Conservation (phyloP, 2,797 vertebrate species). For the Pogoniulus pusillus region DNA sequence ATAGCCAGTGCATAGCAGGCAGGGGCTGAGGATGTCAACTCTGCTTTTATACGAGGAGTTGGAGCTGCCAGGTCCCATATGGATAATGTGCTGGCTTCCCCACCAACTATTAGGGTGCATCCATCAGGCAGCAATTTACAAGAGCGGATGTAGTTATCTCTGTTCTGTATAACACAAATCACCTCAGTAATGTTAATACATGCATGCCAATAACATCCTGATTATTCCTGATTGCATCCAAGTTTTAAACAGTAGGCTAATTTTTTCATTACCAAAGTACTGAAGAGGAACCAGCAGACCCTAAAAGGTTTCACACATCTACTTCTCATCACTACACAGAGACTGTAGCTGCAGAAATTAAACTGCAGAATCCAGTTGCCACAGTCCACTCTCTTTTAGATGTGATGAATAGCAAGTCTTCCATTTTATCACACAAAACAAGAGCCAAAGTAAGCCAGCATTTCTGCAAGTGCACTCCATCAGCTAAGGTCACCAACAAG, state of each 20-base stretch:
- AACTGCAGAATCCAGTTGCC: background rate
- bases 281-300: background rate
- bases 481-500: background rate
- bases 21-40: constrained; percentile 84
- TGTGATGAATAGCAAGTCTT: background rate
- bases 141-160: constrained; percentile 87
- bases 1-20: constrained; percentile 86
- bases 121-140: constrained; percentile 85
- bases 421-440: background rate
- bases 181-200: constrained; percentile 31
- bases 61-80: constrained; percentile 87
- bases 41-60: constrained; percentile 85
- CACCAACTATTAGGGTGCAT: constrained; percentile 84
- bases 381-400: background rate
- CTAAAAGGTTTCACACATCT: background rate
- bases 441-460: background rate
- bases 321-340: background rate
- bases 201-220: background rate
- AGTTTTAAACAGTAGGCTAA: background rate
- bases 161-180: constrained; percentile 78
- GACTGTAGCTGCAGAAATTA: constrained; percentile 1
- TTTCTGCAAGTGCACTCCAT: background rate
- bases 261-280: background rate
- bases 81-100: constrained; percentile 85
- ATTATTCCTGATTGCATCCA: background rate